Conservation (phyloP, 1,140 invertebrate species). For the Rhagoletis pomonella region DNA sequence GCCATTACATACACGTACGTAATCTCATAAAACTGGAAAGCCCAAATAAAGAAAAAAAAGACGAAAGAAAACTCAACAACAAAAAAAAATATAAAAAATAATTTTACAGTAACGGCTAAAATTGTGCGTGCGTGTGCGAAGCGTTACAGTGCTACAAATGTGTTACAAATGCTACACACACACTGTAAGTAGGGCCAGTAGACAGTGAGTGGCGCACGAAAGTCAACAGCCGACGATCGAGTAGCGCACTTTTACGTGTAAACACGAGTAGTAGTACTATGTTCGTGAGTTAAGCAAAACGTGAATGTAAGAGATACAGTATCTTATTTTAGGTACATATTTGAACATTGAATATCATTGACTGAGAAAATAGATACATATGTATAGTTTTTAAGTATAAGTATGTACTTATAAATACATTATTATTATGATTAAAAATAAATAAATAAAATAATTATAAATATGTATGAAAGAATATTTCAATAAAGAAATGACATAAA, state of each 20-base stretch:
- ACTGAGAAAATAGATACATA: constrained; percentile 55
- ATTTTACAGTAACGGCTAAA: background rate
- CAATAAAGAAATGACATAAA: constrained; percentile 62
- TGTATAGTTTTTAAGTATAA: constrained; percentile 43
- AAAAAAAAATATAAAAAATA: background rate
- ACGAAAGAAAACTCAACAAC: background rate
- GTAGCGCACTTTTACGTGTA: background rate
- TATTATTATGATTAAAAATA: constrained; percentile 60
- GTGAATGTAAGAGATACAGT: background rate
- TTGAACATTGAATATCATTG: constrained; percentile 58
- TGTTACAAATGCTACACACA: background rate
- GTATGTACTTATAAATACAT: constrained; percentile 41
- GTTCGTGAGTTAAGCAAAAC: background rate
- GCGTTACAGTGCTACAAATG: background rate
- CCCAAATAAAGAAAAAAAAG: background rate
- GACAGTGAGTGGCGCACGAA: constrained; percentile 28
- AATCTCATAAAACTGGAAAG: background rate
- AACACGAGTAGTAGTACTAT: background rate
- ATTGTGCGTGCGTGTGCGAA: background rate
- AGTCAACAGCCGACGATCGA: background rate
- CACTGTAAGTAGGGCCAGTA: background rate
- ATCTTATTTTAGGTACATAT: constrained; percentile 46
- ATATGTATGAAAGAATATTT: constrained; percentile 62
- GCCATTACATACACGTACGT: constrained; percentile 22
- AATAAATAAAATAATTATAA: constrained; percentile 59